Conservation (phyloP, 2,113 vertebrate genomes). For the Donacobius atricapilla region DNA sequence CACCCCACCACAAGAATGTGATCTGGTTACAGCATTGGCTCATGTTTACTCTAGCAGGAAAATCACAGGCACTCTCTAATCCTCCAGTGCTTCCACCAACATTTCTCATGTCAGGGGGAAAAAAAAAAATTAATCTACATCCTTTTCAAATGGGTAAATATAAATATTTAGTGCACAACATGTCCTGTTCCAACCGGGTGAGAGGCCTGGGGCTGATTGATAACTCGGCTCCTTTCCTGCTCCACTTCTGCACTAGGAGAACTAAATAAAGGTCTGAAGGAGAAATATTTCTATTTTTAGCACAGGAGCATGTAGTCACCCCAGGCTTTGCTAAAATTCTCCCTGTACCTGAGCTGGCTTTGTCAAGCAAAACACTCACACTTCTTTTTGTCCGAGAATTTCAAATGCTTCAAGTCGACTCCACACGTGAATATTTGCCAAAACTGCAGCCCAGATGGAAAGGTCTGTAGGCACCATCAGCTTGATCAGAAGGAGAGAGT, state of each 20-base stretch:
- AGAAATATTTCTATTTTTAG: neutral
- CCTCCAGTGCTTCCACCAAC: neutral
- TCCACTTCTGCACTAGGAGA: neutral
- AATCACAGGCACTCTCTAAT: neutral
- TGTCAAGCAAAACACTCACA: neutral
- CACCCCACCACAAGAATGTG: conserved; percentile 16
- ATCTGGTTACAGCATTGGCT: conserved; percentile 6
- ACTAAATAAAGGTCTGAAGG: neutral
- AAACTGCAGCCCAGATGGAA: neutral
- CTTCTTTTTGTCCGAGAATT: neutral
- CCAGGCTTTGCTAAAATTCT: neutral
- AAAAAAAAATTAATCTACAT: neutral
- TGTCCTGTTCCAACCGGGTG: neutral
- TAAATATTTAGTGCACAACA: conserved; percentile 12
- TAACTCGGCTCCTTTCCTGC: neutral
- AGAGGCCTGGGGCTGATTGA: neutral
- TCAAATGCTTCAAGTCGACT: neutral
- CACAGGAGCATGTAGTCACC: neutral
- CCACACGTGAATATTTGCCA: neutral
- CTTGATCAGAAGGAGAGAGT: neutral
- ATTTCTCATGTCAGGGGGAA: conserved; percentile 20
- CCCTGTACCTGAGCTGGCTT: neutral
- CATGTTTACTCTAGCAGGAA: conserved; percentile 13
- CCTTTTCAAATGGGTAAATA: conserved; percentile 13
- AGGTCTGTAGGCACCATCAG: neutral